A percentile compares a stretch with the other conserved stretches of the same genome.
phyloP scores from a whole-genome alignment of 1,140 invertebrate species.

The Drosophila lini region DNA sequence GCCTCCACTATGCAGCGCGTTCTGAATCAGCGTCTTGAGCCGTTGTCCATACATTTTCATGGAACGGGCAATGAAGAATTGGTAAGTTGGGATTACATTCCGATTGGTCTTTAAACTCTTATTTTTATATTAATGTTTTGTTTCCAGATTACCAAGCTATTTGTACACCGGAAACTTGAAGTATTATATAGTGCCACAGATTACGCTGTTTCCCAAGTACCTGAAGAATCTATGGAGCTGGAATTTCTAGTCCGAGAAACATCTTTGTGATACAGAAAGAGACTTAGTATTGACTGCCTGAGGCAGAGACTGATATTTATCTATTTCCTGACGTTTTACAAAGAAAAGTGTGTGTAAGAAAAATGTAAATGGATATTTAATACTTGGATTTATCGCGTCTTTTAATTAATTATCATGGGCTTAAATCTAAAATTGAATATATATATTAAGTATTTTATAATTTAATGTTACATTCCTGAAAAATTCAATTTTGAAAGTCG shows the following conservation, averaged over 20 bases:
- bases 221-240: conserved; percentile 25
- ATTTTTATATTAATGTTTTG: neutral
- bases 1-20: conserved; percentile 11
- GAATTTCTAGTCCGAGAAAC: neutral
- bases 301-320: neutral
- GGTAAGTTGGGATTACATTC: conserved; percentile 4
- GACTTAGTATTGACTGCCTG: neutral
- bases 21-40: conserved; percentile 2
- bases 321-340: neutral
- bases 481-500: no score
- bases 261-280: conserved; percentile 10
- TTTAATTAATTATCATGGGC: neutral
- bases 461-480: no score
- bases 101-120: neutral
- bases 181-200: conserved; percentile 9
- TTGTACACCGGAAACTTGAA: conserved; percentile 23
- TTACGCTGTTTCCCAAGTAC: conserved; percentile 8
- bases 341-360: neutral
- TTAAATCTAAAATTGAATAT: neutral
- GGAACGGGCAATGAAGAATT: conserved; percentile 12
- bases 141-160: conserved; percentile 20
- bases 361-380: no score
- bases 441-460: no score
- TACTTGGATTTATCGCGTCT: neutral
- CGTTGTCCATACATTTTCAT: conserved; percentile 17